Evolutionary conservation across 2,113 vertebrate species (phyloP), one percentile per base, ranked within the genome.

Genomic region (Trematomus loennbergii): DNA sequence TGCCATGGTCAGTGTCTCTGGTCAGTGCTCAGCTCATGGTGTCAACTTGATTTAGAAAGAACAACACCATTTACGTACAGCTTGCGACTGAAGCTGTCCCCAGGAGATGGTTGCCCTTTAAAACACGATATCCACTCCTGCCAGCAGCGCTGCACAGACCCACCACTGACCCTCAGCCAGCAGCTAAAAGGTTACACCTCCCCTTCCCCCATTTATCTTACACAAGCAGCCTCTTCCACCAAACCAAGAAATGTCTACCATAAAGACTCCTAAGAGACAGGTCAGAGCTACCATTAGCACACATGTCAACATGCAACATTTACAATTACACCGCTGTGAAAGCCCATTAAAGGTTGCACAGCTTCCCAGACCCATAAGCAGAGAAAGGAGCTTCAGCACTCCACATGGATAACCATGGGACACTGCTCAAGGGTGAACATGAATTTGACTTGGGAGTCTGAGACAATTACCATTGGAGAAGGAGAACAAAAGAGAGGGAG

Each of bases 231-330:
- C 60, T 63, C 83, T 54, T 79, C 79, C 71, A 84, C 59, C 76
- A 43, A 40, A 62, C 67, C 67, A 72, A 75, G 78, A 89, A 61
- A 40, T 8, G 7, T 40, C 29, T 66, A 72, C 83, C 66, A 67
- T 57, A 63, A 86, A 57, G 78, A 78, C 67, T 88, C 86, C 88
- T 71, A 52, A 20, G 82, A 72, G 88, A 82, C 74, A 29, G 68
- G 71, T 77, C 18, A 2, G 6, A 63, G 81, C 81, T 68, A 50
- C 91, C 92, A 90, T 92, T 91, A 93, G 87, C 60, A 36, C 83
- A 87, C 85, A 87, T 89, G 89, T 91, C 88, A 83, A 86, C 89
- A 92, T 91, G 89, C 89, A 93, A 88, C 87, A 92, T 90, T 91
- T 86, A 91, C 84, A 83, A 67, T 88, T 72, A 58, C 86, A 78